Evolutionary conservation across 2,113 vertebrate genomes (phyloP).

Genomic region (Equus przewalskii): DNA sequence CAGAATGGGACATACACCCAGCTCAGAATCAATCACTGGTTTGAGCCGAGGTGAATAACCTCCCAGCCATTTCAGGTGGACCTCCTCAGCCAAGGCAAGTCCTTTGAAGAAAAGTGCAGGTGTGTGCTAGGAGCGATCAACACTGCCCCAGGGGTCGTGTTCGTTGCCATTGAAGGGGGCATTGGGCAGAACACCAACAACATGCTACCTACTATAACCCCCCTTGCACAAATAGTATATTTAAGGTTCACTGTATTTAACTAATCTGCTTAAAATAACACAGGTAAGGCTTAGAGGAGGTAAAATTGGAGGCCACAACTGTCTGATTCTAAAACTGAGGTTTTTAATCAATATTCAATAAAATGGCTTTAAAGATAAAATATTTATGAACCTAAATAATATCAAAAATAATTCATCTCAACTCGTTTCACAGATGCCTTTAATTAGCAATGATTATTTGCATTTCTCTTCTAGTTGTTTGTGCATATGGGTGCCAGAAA

Average conservation of each 20-base stretch:
- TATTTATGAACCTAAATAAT: neutral
- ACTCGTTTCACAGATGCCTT: neutral
- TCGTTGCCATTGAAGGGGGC: neutral
- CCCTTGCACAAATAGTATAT: neutral
- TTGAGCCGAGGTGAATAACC: neutral
- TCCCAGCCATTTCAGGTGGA: neutral
- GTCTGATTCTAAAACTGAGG: neutral
- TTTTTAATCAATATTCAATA: neutral
- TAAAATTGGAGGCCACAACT: neutral
- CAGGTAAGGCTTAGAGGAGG: neutral
- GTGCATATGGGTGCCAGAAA: neutral
- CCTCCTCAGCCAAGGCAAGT: neutral
- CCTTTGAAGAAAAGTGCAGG: neutral
- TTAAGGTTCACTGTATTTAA: neutral
- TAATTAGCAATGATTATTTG: neutral
- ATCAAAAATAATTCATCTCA: neutral
- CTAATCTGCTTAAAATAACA: neutral
- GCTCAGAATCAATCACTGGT: neutral
- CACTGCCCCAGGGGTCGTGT: too few relatives aligned
- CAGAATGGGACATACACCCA: neutral
- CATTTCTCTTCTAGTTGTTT: neutral
- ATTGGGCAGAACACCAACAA: too few relatives aligned
- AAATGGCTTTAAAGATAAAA: neutral
- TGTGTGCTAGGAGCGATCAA: neutral
- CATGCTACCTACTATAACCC: neutral